Evolutionary conservation across 2,888 invertebrate species (phyloP), one percentile per base, ranked within the genome.

Genomic region (Sminthurinus aureus): DNA sequence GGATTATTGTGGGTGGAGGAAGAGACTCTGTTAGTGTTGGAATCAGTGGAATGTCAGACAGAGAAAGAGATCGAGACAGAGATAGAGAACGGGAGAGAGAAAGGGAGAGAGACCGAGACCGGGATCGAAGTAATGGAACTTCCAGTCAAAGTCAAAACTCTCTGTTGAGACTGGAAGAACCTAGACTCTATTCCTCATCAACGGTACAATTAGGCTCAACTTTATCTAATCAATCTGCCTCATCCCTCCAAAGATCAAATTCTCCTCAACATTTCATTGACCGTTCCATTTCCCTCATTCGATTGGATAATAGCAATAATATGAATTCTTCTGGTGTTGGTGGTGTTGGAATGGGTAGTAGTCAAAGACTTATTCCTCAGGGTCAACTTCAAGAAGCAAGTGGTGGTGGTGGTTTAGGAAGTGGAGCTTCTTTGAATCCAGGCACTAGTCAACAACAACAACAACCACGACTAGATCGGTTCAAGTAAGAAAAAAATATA

Each of bases 231-330:
- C 80, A 83, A 76, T 84, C 84, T 74, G 13, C n/a, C 9, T 11
- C 74, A 50, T 58, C 69, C 38, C 20, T 79, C 69, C 87, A 87
- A 82, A 80, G 88, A 84, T 86, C 88, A 67, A 86, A 87, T 66
- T 88, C 88, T 51, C 88, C 88, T 6, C 85, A 81, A 78, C 87
- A 87, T 75, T 88, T 87, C 82, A 88, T 87, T 52, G 88, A 88
- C 75, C 80, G 88, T n/a, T 87, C 87, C 51, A 88, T 88, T 69
- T 88, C 88, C 50, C 84, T 88, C 38, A 88, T 88, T 79, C 85
- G 88, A 76, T 83, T 88, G 81, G 88, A 88, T 78, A 85, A 83
- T 73, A 78, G 58, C 64, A 88, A 88, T 85, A 86, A 52, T 52
- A 52, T 8, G 8, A 13, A 13, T 52, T 8, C 9, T 52, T 8